Conservation (phyloP, 2,888 invertebrate genomes). For the Mechanitis mazaeus region DNA sequence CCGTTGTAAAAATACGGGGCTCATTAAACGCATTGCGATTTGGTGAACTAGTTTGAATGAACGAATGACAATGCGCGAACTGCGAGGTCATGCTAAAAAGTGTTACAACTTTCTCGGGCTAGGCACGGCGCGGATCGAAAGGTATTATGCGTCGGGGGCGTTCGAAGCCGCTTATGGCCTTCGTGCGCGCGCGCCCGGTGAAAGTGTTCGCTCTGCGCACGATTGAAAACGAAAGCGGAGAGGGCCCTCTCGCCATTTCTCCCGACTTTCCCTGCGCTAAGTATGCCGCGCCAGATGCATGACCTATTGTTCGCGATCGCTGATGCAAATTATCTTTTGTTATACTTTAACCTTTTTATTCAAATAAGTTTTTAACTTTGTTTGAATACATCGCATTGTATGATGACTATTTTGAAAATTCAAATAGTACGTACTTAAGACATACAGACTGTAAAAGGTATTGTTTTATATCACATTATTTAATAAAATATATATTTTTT, state of each 20-base stretch:
- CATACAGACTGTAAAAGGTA: too few relatives aligned
- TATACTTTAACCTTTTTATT: slow-evolving; percentile 8
- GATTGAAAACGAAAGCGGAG: slow-evolving; percentile 75
- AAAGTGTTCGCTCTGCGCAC: slow-evolving; percentile 68
- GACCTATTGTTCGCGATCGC: slow-evolving; percentile 59
- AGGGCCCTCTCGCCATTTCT: slow-evolving; percentile 75
- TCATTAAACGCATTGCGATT: slow-evolving; percentile 48
- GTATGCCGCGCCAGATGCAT: slow-evolving; percentile 70
- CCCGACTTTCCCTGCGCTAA: slow-evolving; percentile 73
- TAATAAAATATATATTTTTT: too few relatives aligned
- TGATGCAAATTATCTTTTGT: slow-evolving; percentile 37
- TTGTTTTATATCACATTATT: too few relatives aligned
- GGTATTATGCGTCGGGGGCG: slow-evolving; percentile 58
- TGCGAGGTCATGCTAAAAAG: slow-evolving; percentile 74
- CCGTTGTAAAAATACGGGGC: slow-evolving; percentile 42
- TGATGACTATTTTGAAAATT: too few relatives aligned
- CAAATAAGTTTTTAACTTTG: neutral
- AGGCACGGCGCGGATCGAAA: slow-evolving; percentile 51
- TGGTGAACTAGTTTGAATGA: slow-evolving; percentile 66
- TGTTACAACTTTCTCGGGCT: slow-evolving; percentile 76
- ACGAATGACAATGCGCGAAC: slow-evolving; percentile 68
- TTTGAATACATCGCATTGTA: too few relatives aligned
- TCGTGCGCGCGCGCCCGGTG: slow-evolving; percentile 61
- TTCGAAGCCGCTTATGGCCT: slow-evolving; percentile 57
- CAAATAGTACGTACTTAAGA: too few relatives aligned